Evolutionary conservation across 2,888 invertebrate genomes (phyloP), one percentile per base, ranked within the genome.

Genomic region (Cotesia congregata): DNA sequence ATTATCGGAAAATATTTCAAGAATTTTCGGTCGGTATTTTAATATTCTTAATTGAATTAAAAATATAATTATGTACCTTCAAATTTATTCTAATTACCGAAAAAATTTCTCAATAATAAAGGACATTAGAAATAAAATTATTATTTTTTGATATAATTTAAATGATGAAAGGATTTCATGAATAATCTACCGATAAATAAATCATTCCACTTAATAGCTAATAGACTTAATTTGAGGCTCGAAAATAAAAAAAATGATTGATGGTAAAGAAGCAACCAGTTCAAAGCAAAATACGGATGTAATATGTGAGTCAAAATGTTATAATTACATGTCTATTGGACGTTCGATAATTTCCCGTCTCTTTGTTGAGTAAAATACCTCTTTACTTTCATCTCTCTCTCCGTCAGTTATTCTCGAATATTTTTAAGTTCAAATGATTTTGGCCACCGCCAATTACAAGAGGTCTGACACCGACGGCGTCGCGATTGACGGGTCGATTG

Each of bases 401-500:
- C 50, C 12, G 7, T 30, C 30, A 30, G 30, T 30, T 30, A 30
- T 30, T 30, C 30, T 30, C 4, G 30, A 30, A 30, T 30, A 12
- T 50, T 50, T 50, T 50, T 12, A 50, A 12, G 12, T 7, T 50
- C 7, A 12, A 12, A 15, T 50, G 12, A 65, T 65, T 65, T 72
- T 65, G 64, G 39, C 50, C 65, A 73, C 30, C 50, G 30, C 65
- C 65, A 65, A 73, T 73, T 73, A 73, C 41, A 20, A 65, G 20
- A 40, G 15, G 38, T 59, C 61, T 20, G 61, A 74, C 68, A 74
- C 64, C 68, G 12, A 17, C 60, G 17, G 74, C 68, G 74, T 68
- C 64, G 61, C 67, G 12, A 60, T 12, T 74, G 74, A 74, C 74
- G 75, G 79, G 15, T 61, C 17, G 81, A 83, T 84, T 82, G 80